Evolutionary conservation across 2,797 vertebrate genomes (phyloP), one percentile per base, ranked within the genome.

Genomic region (Anabacerthia variegaticeps): DNA sequence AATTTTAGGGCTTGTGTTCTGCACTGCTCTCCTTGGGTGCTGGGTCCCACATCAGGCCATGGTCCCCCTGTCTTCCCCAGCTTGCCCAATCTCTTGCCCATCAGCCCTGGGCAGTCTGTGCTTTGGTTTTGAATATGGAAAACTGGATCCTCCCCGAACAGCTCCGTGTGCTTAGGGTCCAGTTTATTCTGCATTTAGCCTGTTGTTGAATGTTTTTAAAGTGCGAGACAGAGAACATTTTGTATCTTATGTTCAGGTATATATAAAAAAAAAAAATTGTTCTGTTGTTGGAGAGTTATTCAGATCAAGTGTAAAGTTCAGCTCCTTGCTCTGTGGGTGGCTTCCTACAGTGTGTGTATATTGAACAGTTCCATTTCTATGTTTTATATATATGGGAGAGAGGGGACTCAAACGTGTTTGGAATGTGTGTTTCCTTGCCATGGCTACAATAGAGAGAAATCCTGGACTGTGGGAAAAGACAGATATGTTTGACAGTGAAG

Each of bases 281-380:
- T 89, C 81, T 75, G 52, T 91, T 93, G 67, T 92, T 67, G 49
- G 72, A 95, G 78, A 85, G 48, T 75, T 95, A 56, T 13, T 89
- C 68, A 46, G 69, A 88, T 86, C 77, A 58, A 96, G 88, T 79
- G 83, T 92, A 92, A 94, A 86, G 72, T 77, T 78, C 80, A 93
- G 86, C 8, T 49, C 71, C 74, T 87, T 93, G 80, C 94, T 92
- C 91, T 92, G 96, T 97, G 94, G 95, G 95, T 95, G 96, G 96
- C 89, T 97, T 96, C 83, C 81, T 95, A 87, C 80, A 80, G 74
- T 39, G 52, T 79, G 65, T 86, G 80, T 94, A 63, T 86, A 72
- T 92, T 94, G 94, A 96, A 95, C 89, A 86, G 88, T 95, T 96
- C 89, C 83, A 95, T 94, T 95, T 92, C 77, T 90, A 24, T 95